Evolutionary conservation across 23 tunicate genomes (phyloP).

Genomic region (Oikopleura albicans): DNA sequence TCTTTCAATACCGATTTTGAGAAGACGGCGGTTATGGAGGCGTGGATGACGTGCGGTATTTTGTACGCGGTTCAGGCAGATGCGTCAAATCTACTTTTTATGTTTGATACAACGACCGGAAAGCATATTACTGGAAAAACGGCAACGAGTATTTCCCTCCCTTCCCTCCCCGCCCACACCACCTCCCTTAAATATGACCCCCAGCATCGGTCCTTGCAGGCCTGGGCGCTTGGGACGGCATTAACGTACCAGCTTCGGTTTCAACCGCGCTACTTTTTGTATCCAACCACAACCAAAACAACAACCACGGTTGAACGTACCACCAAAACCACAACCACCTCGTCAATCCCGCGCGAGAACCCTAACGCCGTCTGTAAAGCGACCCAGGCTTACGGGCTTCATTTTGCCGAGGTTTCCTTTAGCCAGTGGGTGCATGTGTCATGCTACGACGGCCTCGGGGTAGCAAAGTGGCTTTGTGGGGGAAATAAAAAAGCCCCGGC

Average conservation of each 20-base stretch:
- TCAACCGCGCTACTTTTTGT: constrained; percentile 17
- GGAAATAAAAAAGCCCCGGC: constrained; percentile 28
- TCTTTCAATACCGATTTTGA: constrained; percentile 59
- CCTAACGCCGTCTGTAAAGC: background rate
- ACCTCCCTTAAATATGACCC: constrained; percentile 64
- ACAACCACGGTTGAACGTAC: constrained; percentile 25
- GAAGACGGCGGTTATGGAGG: constrained; percentile 58
- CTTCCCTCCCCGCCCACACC: constrained; percentile 29
- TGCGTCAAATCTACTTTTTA: constrained; percentile 44
- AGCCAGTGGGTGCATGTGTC: background rate
- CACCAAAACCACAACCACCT: constrained; percentile 11
- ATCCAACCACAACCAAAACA: constrained; percentile 22
- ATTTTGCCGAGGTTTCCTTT: background rate
- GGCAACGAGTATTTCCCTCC: constrained; percentile 43
- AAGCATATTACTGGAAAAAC: background rate
- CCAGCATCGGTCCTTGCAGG: constrained; percentile 35
- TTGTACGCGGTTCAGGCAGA: constrained; percentile 56
- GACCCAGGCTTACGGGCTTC: background rate
- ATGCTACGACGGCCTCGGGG: background rate
- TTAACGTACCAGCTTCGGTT: constrained; percentile 38
- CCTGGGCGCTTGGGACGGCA: constrained; percentile 41
- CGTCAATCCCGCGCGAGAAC: background rate
- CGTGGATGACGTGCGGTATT: constrained; percentile 81
- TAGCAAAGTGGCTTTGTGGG: constrained; percentile 58
- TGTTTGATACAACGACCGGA: constrained; percentile 68